phyloP scores from a whole-genome alignment of 2,888 invertebrate species.

The Cheilosia vernalis region DNA sequence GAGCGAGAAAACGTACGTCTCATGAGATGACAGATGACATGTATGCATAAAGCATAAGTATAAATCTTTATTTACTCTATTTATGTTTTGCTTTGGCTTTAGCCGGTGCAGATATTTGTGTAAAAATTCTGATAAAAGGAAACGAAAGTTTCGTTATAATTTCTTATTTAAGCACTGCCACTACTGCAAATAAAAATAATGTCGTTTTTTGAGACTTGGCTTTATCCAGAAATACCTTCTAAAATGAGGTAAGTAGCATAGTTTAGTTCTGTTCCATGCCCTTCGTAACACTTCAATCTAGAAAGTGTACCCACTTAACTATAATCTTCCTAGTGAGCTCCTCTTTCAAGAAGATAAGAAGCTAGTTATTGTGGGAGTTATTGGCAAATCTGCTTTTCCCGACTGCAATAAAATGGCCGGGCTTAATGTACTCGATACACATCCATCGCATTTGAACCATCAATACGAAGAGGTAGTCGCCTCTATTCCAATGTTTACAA shows the following conservation, averaged over 20 bases:
- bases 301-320: neutral
- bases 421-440: conserved; percentile 78
- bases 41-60: no score
- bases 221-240: conserved; percentile 45
- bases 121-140: no score
- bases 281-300: neutral
- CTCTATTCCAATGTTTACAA: neutral
- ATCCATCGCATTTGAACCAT: conserved; percentile 77
- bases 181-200: conserved; percentile 13
- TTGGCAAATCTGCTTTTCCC: conserved; percentile 81
- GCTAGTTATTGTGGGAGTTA: conserved; percentile 81
- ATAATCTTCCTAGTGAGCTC: conserved; percentile 74
- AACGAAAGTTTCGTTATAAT: neutral
- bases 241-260: conserved; percentile 20
- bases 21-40: no score
- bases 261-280: no score
- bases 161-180: neutral
- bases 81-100: neutral
- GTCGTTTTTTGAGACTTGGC: conserved; percentile 54
- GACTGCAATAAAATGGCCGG: conserved; percentile 83
- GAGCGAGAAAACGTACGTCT: no score
- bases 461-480: conserved; percentile 77
- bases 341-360: conserved; percentile 78
- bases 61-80: no score
- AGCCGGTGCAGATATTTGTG: neutral